Evolutionary conservation across 2,888 invertebrate genomes (phyloP).

Genomic region (Hemithea aestivaria): DNA sequence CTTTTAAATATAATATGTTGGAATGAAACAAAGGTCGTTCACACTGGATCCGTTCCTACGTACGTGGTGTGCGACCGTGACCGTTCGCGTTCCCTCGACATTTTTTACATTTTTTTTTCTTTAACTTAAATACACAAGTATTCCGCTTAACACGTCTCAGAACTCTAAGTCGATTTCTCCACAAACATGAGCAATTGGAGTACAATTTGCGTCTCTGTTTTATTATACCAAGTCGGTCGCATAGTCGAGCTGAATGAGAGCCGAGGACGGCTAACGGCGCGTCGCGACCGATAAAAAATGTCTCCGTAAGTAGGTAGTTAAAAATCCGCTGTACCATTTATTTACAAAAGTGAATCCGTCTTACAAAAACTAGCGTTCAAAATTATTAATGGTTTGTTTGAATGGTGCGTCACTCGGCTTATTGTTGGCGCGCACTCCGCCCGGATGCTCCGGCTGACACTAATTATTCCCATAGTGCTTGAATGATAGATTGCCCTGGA

Average conservation of each 20-base stretch:
- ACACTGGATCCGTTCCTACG: conserved; percentile 54
- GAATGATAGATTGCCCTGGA: conserved; percentile 77
- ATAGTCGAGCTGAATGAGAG: conserved; percentile 13
- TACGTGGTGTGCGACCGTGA: conserved; percentile 59
- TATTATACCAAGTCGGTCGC: conserved; percentile 1
- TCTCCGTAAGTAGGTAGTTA: conserved; percentile 75
- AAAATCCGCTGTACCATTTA: conserved; percentile 73
- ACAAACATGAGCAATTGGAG: neutral
- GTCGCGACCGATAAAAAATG: conserved; percentile 54
- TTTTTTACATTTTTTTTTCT: conserved; percentile 28
- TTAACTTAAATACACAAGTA: conserved; percentile 10
- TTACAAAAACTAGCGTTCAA: conserved; percentile 73
- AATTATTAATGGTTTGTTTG: conserved; percentile 78
- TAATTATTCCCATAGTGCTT: conserved; percentile 77
- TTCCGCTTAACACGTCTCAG: conserved; percentile 6
- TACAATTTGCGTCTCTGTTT: neutral
- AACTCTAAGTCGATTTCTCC: conserved; percentile 1
- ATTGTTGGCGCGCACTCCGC: conserved; percentile 69
- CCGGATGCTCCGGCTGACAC: conserved; percentile 76
- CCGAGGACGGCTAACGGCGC: conserved; percentile 51
- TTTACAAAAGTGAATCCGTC: conserved; percentile 73
- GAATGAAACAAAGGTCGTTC: conserved; percentile 64
- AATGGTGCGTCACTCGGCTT: conserved; percentile 70
- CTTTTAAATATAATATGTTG: conserved; percentile 69
- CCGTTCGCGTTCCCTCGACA: conserved; percentile 45